Percentiles rank a stretch among this genome's conserved stretches.
Evolutionary conservation across 2,888 invertebrate species (phyloP).

Genomic region (Lumbricus terrestris): DNA sequence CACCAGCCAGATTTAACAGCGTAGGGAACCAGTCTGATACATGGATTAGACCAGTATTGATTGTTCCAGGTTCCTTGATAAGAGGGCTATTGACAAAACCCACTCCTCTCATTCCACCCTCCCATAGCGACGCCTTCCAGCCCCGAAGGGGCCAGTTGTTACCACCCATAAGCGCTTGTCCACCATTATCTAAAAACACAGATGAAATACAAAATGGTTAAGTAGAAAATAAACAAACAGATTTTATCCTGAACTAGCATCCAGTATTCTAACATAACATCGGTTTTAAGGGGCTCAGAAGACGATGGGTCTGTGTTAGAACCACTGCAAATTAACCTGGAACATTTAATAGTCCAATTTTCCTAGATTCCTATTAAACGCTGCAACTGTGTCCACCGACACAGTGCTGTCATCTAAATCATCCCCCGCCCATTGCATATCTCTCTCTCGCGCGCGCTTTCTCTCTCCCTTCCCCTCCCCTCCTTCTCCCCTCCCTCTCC

Average conservation of each 20-base stretch:
- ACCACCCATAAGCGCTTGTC: conserved; percentile 51
- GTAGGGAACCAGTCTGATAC: conserved; percentile 57
- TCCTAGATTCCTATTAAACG: too few relatives aligned
- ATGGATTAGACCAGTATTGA: conserved; percentile 47
- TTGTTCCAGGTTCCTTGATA: conserved; percentile 22
- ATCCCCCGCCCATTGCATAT: too few relatives aligned
- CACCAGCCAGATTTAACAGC: conserved; percentile 48
- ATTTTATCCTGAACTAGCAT: not conserved
- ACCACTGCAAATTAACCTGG: too few relatives aligned
- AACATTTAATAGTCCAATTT: too few relatives aligned
- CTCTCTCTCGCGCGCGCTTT: too few relatives aligned
- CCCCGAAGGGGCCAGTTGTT: conserved; percentile 56
- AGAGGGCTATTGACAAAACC: conserved; percentile 48
- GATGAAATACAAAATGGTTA: not conserved
- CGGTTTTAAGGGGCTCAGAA: too few relatives aligned
- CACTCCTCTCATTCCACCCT: conserved; percentile 54
- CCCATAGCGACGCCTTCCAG: conserved; percentile 55
- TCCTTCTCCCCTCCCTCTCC: too few relatives aligned
- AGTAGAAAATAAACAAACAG: not conserved
- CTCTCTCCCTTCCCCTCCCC: too few relatives aligned
- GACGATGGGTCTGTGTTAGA: too few relatives aligned
- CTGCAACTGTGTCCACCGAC: too few relatives aligned
- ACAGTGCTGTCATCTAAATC: too few relatives aligned
- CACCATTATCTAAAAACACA: conserved; percentile 60
- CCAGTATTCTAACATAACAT: too few relatives aligned